Base-by-base conservation (phyloP, 2,113 vertebrate genomes). In the Hippocampus comes region DNA sequence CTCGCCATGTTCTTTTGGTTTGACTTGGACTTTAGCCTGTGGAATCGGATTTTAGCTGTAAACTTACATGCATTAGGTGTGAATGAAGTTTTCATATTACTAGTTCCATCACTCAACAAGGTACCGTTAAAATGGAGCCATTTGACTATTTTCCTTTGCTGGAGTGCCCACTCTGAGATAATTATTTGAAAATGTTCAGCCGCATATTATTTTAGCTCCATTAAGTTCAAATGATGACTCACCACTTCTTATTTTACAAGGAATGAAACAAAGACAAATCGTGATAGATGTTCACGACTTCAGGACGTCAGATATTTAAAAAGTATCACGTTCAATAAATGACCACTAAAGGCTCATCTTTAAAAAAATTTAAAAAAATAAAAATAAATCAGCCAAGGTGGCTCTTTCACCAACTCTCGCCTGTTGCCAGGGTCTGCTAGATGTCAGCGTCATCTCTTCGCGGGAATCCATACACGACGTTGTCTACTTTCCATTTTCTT, bases 61-160 rank as follows among this genome's bases (percentile, higher is more conserved):
- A 78, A 74, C 66, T 63, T 86, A 82, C 84, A 83, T 81, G 75
- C 14, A 70, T 81, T 75, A 63, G 67, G 48, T 56, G 65, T 75
- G 74, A 65, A 69, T 71, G 25, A 18, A 59, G 57, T 23, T 71
- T 67, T 81, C 63, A 79, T 63, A 63, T 55, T n/a, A 72, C 67
- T 63, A 57, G 55, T 23, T 57, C 55, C 55, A 57, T 57, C 55
- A 38, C 30, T 34, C 5, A 23, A 59, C 12, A 27, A 15, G n/a
- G 56, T 43, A 43, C 10, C 11, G 42, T 59, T 5, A 30, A 60
- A 34, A 30, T 60, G 27, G 27, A 17, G 15, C 59, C 27, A 18
- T 57, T 12, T 11, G n/a, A 57, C 53, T 20, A 9, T 59, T 59
- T 59, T 59, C 23, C 55, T 11, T 57, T n/a, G 55, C 55, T 25